phyloP scores from a whole-genome alignment of 2,888 invertebrate genomes.

The Onthophagus sagittarius region DNA sequence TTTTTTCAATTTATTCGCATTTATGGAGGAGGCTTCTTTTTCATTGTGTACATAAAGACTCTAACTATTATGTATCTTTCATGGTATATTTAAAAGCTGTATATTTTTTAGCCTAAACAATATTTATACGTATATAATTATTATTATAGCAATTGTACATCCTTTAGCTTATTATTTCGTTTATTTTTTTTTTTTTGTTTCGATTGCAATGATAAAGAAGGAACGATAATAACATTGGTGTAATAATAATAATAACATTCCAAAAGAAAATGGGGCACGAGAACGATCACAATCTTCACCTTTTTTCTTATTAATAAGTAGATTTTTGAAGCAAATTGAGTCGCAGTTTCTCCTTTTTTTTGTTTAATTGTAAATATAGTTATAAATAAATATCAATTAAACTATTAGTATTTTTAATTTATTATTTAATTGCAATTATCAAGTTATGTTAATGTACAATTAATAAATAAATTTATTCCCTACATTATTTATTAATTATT shows the following conservation, averaged over 20 bases:
- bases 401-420: too few species aligned
- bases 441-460: too few species aligned
- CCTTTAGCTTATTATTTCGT: not conserved
- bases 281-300: not conserved
- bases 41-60: not conserved
- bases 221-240: not conserved
- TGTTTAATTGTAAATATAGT: not conserved
- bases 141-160: not conserved
- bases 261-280: not conserved
- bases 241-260: not conserved
- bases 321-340: not conserved
- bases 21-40: not conserved
- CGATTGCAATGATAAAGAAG: too few species aligned
- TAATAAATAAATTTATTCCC: too few species aligned
- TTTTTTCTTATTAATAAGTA: not conserved
- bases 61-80: not conserved
- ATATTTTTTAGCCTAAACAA: not conserved
- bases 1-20: not conserved
- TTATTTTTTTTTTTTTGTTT: not conserved
- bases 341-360: not conserved
- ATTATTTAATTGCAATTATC: too few species aligned
- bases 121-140: not conserved
- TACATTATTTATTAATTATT: too few species aligned
- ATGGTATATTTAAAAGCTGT: not conserved
- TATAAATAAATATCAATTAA: not conserved